Base-by-base conservation (phyloP, 2,888 invertebrate species). In the Electrophaes corylata region DNA sequence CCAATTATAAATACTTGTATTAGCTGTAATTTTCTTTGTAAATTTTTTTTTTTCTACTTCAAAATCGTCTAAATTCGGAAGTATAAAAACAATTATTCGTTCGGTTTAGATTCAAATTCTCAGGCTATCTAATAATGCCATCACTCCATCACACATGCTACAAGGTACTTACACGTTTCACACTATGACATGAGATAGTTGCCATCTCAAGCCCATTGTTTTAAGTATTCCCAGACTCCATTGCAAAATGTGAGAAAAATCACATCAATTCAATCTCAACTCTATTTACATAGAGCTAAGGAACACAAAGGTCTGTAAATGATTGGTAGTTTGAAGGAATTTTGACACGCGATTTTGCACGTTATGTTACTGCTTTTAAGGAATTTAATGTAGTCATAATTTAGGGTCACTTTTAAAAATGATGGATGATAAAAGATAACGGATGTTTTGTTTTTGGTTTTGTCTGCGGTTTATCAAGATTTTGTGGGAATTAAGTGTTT, bases 221-320 rank as follows among this genome's bases (percentile, higher is more conserved):
- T 49, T 35, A 31, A 1, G 23, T 8, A 57, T 73, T 78, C 77
- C 70, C 75, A 73, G 63, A 67, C 53, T 39, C 39, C 16, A 44
- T 73, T 75, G 57, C 70, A 57, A 66, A 66, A 69, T 66, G 63
- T 72, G 72, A 67, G 72, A 70, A 70, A 54, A 49, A 19, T 20
- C 6, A 19, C 18, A 6, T 16, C 20, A 37, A 39, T 47, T 39
- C 55, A 14, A 60, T 43, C 40, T 33, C 39, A 5, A 51, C 43
- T 33, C 14, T 52, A 55, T 40, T 11, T 3, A n/a, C 6, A 40
- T 12, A 41, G 8, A 0, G 1, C 0, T 14, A 45, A 48, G 31
- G 39, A 39, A 18, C 18, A 35, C 12, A 6, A 35, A 20, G 10
- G 5, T 37, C 4, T 29, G 4, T 10, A 26, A 18, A 29, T 29